Conservation (phyloP, 2,113 vertebrate genomes). For the Cynocephalus volans region DNA sequence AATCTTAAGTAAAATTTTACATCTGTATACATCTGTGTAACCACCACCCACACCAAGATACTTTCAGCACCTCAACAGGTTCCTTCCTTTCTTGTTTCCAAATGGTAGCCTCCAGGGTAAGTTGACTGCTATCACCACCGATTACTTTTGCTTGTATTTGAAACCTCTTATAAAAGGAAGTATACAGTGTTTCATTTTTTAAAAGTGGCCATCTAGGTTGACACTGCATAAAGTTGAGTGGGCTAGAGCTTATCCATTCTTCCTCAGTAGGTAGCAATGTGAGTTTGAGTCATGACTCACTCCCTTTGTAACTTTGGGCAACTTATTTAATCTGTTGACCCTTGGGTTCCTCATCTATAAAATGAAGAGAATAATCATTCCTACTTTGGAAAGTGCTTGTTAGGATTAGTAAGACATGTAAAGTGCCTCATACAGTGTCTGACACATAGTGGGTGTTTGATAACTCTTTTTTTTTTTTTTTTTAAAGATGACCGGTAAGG, state of each 20-base stretch:
- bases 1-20: not conserved
- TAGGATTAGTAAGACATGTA: not conserved
- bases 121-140: not conserved
- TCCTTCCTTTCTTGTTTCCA: not conserved
- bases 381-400: constrained; percentile 32
- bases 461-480: not conserved
- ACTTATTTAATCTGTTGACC: not conserved
- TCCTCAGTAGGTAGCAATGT: not conserved
- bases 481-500: too few species aligned
- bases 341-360: not conserved
- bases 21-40: not conserved
- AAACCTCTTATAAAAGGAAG: not conserved
- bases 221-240: not conserved
- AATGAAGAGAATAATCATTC: not conserved
- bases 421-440: not conserved
- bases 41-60: not conserved
- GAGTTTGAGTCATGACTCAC: not conserved
- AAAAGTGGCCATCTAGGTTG: not conserved
- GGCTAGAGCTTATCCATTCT: not conserved
- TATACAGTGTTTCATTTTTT: constrained; percentile 3
- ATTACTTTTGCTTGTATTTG: not conserved
- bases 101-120: not conserved
- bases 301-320: not conserved
- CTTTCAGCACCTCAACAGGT: not conserved
- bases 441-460: not conserved